These are phyloP conservation scores for Hydrolagus colliei DNA, from an alignment of 2,797 vertebrate species.

Conservation along the genomic window DNA sequence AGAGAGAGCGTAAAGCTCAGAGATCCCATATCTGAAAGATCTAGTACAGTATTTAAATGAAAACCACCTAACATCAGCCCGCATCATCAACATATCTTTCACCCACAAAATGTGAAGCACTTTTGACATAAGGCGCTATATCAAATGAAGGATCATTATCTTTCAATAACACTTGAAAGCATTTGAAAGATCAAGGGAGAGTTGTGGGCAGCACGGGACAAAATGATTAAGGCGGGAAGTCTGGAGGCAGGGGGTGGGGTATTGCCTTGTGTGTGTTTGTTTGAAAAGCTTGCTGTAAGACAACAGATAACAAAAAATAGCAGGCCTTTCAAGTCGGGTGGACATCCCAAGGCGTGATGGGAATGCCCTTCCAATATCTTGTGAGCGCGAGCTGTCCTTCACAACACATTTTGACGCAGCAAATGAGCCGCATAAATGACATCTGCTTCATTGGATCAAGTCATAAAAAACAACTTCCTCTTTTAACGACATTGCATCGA, in stretches of 20 bases:
- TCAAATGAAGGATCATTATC: no score
- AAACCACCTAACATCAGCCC: no score
- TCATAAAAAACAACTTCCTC: background rate
- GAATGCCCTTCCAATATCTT: background rate
- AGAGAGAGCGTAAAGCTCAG: no score
- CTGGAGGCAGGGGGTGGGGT: background rate
- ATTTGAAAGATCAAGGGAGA: background rate
- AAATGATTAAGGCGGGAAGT: background rate
- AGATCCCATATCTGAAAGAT: no score
- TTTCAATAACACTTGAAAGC: background rate
- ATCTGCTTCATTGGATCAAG: background rate
- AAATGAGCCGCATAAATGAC: slow-evolving; percentile 15
- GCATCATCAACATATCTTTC: no score
- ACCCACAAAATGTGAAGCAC: no score
- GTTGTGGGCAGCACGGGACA: background rate
- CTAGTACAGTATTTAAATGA: no score
- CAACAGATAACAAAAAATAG: no score
- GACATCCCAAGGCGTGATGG: background rate
- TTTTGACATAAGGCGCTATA: no score
- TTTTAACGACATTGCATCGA: background rate
- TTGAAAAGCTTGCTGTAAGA: background rate
- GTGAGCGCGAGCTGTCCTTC: background rate
- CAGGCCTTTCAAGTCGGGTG: no score
- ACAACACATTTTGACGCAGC: background rate
- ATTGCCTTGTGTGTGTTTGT: background rate